Evolutionary conservation across 2,797 vertebrate genomes (phyloP).

Genomic region (Buphagus erythrorhynchus): DNA sequence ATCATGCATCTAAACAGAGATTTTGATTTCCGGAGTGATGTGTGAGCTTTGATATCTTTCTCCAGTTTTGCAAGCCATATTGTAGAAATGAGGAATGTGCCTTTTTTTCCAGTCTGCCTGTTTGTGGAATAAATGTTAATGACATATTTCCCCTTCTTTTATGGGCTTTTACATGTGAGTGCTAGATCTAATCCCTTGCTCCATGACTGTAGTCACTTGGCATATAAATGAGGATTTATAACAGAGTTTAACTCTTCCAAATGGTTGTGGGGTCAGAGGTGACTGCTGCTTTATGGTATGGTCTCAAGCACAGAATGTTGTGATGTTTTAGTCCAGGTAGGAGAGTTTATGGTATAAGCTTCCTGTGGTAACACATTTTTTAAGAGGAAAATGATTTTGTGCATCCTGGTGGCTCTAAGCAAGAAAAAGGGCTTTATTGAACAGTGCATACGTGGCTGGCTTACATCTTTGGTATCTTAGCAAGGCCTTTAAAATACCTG

Average conservation of each 20-base stretch:
- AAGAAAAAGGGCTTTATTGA: not conserved
- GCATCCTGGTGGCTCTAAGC: not conserved
- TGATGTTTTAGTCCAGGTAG: not conserved
- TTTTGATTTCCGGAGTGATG: not conserved
- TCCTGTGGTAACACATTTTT: not conserved
- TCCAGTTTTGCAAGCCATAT: not conserved
- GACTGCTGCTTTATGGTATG: slow-evolving; percentile 8
- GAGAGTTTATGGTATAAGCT: slow-evolving; percentile 12
- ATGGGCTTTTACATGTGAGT: slow-evolving; percentile 16
- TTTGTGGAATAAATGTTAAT: slow-evolving; percentile 48
- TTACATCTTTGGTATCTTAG: not conserved
- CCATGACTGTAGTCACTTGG: slow-evolving; percentile 1
- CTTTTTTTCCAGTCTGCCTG: not conserved
- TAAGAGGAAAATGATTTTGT: not conserved
- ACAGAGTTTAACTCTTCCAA: slow-evolving; percentile 29
- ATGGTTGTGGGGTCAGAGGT: slow-evolving; percentile 24
- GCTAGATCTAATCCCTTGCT: slow-evolving; percentile 26
- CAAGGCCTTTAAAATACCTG: not conserved
- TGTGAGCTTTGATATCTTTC: not conserved
- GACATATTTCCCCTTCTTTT: slow-evolving; percentile 7
- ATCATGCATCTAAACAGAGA: not conserved
- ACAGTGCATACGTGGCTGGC: not conserved
- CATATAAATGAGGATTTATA: slow-evolving; percentile 63
- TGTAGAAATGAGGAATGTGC: not conserved
- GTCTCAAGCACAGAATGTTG: not conserved